Percentiles rank a stretch among this genome's conserved stretches.
Evolutionary conservation across 2,888 invertebrate species (phyloP).

Genomic region (Cephus nigrinus): DNA sequence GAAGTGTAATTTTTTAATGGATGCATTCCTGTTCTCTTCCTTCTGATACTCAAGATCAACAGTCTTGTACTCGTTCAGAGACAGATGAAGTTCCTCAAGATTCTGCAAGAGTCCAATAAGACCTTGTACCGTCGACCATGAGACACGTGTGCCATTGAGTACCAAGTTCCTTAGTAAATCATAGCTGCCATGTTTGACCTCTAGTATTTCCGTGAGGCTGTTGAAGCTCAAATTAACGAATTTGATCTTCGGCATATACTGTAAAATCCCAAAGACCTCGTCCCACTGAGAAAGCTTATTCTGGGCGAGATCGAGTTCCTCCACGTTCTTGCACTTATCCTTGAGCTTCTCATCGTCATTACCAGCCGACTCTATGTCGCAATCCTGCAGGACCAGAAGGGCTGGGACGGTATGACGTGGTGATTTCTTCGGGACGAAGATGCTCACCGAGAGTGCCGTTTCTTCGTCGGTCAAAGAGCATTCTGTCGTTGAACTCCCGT

Average conservation of each 20-base stretch:
- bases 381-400: slow-evolving; percentile 88
- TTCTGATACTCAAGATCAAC: slow-evolving; percentile 72
- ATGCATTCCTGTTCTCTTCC: slow-evolving; percentile 70
- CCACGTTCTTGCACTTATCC: slow-evolving; percentile 88
- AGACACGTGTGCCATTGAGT: slow-evolving; percentile 86
- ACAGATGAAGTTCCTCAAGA: slow-evolving; percentile 91
- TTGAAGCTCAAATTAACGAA: slow-evolving; percentile 95
- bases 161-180: slow-evolving; percentile 76
- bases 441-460: slow-evolving; percentile 79
- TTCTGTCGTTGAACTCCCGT: slow-evolving; percentile 73
- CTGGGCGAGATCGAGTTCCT: slow-evolving; percentile 93
- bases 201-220: slow-evolving; percentile 78
- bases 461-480: slow-evolving; percentile 70
- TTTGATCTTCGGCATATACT: slow-evolving; percentile 88
- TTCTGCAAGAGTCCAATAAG: slow-evolving; percentile 81
- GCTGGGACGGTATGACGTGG: slow-evolving; percentile 83
- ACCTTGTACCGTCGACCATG: slow-evolving; percentile 85
- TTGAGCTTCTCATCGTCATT: slow-evolving; percentile 79
- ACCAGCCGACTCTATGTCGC: slow-evolving; percentile 91
- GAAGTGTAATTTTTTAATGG: slow-evolving; percentile 85
- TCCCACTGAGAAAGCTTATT: slow-evolving; percentile 91
- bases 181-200: slow-evolving; percentile 62
- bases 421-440: slow-evolving; percentile 87
- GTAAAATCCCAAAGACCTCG: slow-evolving; percentile 88
- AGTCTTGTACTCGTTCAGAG: slow-evolving; percentile 87